These are phyloP conservation scores for Alectoris magna DNA, from an alignment of 2,797 vertebrate species.

Conservation along the genomic window DNA sequence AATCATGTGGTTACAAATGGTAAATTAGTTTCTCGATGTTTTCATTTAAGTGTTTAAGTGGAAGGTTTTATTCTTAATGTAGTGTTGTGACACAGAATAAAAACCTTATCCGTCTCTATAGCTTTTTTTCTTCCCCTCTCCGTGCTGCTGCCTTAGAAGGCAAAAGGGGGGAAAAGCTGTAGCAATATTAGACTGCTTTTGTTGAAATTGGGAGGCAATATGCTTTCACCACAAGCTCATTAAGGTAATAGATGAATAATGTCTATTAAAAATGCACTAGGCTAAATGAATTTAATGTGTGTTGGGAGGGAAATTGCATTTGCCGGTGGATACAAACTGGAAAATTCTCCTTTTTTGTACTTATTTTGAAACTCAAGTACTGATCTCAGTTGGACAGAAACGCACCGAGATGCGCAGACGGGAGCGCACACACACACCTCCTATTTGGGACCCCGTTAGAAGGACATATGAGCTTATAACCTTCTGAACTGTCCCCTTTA, in stretches of 20 bases:
- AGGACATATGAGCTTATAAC: background rate
- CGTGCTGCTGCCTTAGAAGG: conserved; percentile 72
- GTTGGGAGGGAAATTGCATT: conserved; percentile 74
- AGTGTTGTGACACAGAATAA: conserved; percentile 89
- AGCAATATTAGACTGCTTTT: conserved; percentile 76
- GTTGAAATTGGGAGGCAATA: conserved; percentile 76
- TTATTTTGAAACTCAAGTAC: background rate
- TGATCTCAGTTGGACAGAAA: background rate
- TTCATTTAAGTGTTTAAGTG: conserved; percentile 99
- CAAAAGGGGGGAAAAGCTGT: conserved; percentile 50
- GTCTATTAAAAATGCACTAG: conserved; percentile 82
- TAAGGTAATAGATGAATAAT: conserved; percentile 81
- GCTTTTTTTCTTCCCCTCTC: conserved; percentile 36
- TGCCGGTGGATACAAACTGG: conserved; percentile 60
- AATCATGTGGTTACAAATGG: conserved; percentile 99
- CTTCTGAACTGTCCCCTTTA: background rate
- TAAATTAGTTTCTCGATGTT: conserved; percentile 99
- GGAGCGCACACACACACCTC: rapidly evolving
- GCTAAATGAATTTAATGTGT: conserved; percentile 80
- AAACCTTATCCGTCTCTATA: conserved; percentile 75
- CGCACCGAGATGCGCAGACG: background rate
- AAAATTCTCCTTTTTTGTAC: conserved; percentile 21
- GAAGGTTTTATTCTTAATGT: conserved; percentile 97
- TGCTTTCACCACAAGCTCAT: conserved; percentile 81
- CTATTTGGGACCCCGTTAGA: background rate